Base-by-base conservation (phyloP, 2,113 vertebrate species). In the Laticauda laticaudata region DNA sequence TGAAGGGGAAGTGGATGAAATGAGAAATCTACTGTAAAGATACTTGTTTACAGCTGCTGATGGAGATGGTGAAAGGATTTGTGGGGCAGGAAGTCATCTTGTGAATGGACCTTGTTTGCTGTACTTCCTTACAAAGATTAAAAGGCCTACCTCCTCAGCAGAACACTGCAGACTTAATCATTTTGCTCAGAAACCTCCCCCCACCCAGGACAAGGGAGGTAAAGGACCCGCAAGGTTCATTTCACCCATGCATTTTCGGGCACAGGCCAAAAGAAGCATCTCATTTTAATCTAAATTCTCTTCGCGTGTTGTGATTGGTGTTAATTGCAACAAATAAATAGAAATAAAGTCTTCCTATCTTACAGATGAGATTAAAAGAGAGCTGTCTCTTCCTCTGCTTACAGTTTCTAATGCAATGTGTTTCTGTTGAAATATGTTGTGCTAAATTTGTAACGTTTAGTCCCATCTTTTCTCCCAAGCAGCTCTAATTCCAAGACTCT, bases 121-220 rank as follows among this genome's bases (percentile, higher is more conserved):
- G 26, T 48, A 34, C 56, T 93, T 81, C 34, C 91, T 75, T 87
- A 86, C 26, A 21, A 34, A 64, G 43, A 48, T 14, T 29, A 87
- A 87, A 75, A 88, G 12, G 5, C 24, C 39, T 23, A 39, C 86
- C 86, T 56, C 91, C 86, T 55, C 92, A 81, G 86, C 91, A 89
- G 86, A 87, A 81, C 48, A 48, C 51, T 92, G 88, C 88, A 87
- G 26, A 59, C 51, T 92, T 92, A 59, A 90, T 94, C 91, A 64
- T 92, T 86, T 69, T 24, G 92, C 89, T 90, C 24, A 91, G 88
- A 92, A 87, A 87, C 51, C 93, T 87, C 93, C 88, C 93, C 87
- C 57, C 88, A 75, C 18, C 14, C 51, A 53, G 69, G 81, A 87
- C 18, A 75, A 57, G 88, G 53, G 54, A 55, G n/a, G 87, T 20